A percentile compares a stretch with the other conserved stretches of the same genome.
Conservation (phyloP, 1,140 invertebrate genomes). For the Akabosia matsudoensis region DNA sequence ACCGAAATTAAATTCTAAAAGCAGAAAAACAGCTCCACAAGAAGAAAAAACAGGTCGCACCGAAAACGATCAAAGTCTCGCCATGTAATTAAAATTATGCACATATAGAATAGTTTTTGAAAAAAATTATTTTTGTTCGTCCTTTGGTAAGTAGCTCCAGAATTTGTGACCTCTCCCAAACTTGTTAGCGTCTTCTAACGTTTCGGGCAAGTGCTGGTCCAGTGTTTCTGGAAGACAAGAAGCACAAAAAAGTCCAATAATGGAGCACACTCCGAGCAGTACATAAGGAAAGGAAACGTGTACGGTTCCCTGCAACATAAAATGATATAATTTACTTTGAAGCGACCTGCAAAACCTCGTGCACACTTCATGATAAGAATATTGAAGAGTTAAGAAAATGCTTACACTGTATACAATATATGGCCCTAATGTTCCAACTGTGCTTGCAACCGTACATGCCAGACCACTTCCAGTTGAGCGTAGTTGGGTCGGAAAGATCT, state of each 20-base stretch:
- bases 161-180: constrained; percentile 51
- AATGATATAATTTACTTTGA: neutral
- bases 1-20: too few species aligned
- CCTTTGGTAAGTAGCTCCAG: constrained; percentile 46
- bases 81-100: too few species aligned
- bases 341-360: neutral
- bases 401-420: constrained; percentile 26
- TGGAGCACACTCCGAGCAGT: constrained; percentile 46
- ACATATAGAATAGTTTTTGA: too few species aligned
- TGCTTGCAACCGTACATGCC: constrained; percentile 20
- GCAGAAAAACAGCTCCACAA: too few species aligned
- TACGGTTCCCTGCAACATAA: constrained; percentile 33
- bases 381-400: neutral
- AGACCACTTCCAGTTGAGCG: constrained; percentile 46
- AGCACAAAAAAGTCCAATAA: constrained; percentile 47
- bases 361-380: too few species aligned
- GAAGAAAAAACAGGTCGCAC: too few species aligned
- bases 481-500: constrained; percentile 54
- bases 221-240: constrained; percentile 47
- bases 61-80: too few species aligned
- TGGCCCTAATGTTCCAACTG: constrained; percentile 28
- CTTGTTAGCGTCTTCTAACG: constrained; percentile 49
- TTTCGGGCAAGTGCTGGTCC: constrained; percentile 48
- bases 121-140: too few species aligned
- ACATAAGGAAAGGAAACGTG: constrained; percentile 46